phyloP scores from a whole-genome alignment of 2,888 invertebrate species.

The Willowsia nigromaculata region DNA sequence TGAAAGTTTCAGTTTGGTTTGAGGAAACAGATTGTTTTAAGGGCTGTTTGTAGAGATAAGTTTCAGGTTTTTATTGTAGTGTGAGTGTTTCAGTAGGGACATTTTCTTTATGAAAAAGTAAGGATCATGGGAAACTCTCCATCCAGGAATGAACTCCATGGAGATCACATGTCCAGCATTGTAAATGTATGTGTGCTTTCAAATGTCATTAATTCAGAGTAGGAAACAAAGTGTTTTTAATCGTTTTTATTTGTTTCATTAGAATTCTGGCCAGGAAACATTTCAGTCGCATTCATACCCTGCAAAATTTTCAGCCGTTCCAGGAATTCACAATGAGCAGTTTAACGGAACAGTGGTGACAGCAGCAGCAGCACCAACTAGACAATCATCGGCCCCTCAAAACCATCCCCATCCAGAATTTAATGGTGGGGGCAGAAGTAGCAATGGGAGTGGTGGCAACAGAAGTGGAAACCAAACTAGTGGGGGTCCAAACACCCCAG shows the following conservation, averaged over 20 bases:
- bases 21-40: too few species aligned
- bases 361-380: background rate
- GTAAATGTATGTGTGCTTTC: slow-evolving; percentile 39
- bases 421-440: background rate
- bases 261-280: slow-evolving; percentile 54
- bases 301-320: slow-evolving; percentile 47
- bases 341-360: background rate
- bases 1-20: too few species aligned
- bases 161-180: slow-evolving; percentile 65
- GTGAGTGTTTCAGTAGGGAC: too few species aligned
- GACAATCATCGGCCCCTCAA: background rate
- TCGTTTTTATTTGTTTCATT: background rate
- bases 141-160: slow-evolving; percentile 61
- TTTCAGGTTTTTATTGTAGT: too few species aligned
- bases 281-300: slow-evolving; percentile 60
- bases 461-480: background rate
- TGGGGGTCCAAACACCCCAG: slow-evolving; percentile 48
- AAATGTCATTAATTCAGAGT: too few species aligned
- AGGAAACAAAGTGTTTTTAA: background rate
- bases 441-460: background rate
- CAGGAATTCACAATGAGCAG: slow-evolving; percentile 60
- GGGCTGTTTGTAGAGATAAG: too few species aligned
- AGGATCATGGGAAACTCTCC: slow-evolving; percentile 61
- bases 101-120: background rate
- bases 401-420: background rate